Conservation (phyloP, 2,113 vertebrate species). For the Caloenas nicobarica region DNA sequence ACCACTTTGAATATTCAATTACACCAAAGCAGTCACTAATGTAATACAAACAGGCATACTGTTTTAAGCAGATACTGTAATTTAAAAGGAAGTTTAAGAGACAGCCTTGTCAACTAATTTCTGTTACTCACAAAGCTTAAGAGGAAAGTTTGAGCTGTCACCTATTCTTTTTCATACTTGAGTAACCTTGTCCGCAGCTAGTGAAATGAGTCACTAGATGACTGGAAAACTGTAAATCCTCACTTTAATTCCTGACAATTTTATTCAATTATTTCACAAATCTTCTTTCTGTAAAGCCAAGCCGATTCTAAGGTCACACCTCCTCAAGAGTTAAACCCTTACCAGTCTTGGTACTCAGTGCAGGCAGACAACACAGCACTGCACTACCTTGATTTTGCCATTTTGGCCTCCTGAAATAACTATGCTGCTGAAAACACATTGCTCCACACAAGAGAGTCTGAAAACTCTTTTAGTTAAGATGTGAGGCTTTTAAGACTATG, state of each 20-base stretch:
- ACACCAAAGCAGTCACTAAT: neutral
- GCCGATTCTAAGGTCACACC: neutral
- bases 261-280: conserved; percentile 24
- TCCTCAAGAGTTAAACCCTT: neutral
- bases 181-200: neutral
- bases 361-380: neutral
- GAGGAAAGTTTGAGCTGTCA: conserved; percentile 9
- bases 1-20: neutral
- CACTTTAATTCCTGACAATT: neutral
- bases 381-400: neutral
- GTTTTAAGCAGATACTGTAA: neutral
- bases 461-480: neutral
- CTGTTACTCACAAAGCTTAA: neutral
- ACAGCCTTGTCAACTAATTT: neutral
- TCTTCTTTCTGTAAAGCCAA: neutral
- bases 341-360: neutral
- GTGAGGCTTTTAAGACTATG: neutral
- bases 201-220: conserved; percentile 24
- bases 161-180: neutral
- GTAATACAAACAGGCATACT: neutral
- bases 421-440: neutral
- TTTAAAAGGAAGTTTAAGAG: conserved; percentile 2
- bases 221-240: conserved; percentile 12
- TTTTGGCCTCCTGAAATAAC: neutral
- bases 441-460: neutral